phyloP scores from a whole-genome alignment of 2,888 invertebrate genomes.

The Pseudoips prasinana region DNA sequence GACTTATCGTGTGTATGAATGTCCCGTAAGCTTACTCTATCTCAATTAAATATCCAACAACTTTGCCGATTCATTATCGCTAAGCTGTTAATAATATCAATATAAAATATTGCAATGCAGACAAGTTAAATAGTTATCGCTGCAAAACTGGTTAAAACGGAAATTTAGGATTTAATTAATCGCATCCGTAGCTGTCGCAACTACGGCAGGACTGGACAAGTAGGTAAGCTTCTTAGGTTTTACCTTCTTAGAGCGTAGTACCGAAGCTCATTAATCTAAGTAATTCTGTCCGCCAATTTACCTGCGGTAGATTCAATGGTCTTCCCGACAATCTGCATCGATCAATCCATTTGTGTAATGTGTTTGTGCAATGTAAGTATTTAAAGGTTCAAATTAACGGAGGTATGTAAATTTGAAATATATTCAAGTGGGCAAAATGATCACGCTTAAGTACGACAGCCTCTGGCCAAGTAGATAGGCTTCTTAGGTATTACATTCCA shows the following conservation, averaged over 20 bases:
- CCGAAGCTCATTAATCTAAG: slow-evolving; percentile 40
- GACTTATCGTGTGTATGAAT: no score
- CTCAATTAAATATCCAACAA: no score
- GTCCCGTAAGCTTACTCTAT: no score
- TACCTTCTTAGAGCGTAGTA: no score
- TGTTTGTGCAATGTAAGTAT: slow-evolving; percentile 14
- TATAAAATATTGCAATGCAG: slow-evolving; percentile 34
- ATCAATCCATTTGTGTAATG: slow-evolving; percentile 20
- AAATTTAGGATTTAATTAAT: slow-evolving; percentile 74
- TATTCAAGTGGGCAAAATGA: no score
- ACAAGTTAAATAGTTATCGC: slow-evolving; percentile 42
- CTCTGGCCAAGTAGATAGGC: slow-evolving; percentile 28
- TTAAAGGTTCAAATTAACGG: no score
- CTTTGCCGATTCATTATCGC: slow-evolving; percentile 14
- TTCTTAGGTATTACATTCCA: slow-evolving; percentile 16
- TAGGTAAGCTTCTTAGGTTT: slow-evolving; percentile 31
- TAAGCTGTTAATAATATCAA: slow-evolving; percentile 14
- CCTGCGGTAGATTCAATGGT: slow-evolving; percentile 31
- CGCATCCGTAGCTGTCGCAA: slow-evolving; percentile 63
- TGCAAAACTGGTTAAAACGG: slow-evolving; percentile 69
- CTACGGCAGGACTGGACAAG: slow-evolving; percentile 31
- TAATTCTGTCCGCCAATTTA: slow-evolving; percentile 29
- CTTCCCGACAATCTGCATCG: slow-evolving; percentile 27
- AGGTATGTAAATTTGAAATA: no score
- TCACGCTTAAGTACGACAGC: slow-evolving; percentile 40